Evolutionary conservation across 2,797 vertebrate genomes (phyloP), one percentile per base, ranked within the genome.

Genomic region (Liparis tanakae): DNA sequence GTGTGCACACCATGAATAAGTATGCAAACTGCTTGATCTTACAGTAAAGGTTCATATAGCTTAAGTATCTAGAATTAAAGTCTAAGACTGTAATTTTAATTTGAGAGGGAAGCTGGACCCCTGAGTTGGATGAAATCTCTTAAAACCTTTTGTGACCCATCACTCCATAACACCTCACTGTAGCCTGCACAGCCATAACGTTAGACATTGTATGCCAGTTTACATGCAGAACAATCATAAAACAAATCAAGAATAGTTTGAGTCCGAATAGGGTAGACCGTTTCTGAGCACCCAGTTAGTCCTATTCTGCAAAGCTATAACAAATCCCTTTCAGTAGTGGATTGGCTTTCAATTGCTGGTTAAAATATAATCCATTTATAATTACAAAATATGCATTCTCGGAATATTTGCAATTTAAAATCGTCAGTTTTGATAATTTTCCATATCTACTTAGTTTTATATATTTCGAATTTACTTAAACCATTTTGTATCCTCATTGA

Each of bases 41-140:
- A 46, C 56, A 54, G 41, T 44, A 17, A 37, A 62, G 44, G 73
- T 66, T 10, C 54, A 18, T 51, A 37, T 17, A 43, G n/a, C 39
- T 63, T 43, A 6, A 51, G 72, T 12, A 39, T 43, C 9, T 54
- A 18, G 17, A 64, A 48, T 36, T 1, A 53, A 80, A 82, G 53
- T 77, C 58, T 53, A 61, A 63, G 62, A 48, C 34, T 68, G 63
- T 76, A 77, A 79, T 80, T 79, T 79, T 83, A 66, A 76, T 83
- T 53, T 55, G 44, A 74, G 67, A 58, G 37, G 17, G 14, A 71
- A 46, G 61, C 67, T 79, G 78, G 72, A 85, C 81, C 76, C 22
- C 14, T 76, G 80, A 85, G 57, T 73, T 67, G 54, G 50, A 74
- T 61, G 69, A 79, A 73, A 80, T 85, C 73, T 74, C 72, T 77